Conservation (phyloP, 2,797 vertebrate species). For the Macropodus opercularis region DNA sequence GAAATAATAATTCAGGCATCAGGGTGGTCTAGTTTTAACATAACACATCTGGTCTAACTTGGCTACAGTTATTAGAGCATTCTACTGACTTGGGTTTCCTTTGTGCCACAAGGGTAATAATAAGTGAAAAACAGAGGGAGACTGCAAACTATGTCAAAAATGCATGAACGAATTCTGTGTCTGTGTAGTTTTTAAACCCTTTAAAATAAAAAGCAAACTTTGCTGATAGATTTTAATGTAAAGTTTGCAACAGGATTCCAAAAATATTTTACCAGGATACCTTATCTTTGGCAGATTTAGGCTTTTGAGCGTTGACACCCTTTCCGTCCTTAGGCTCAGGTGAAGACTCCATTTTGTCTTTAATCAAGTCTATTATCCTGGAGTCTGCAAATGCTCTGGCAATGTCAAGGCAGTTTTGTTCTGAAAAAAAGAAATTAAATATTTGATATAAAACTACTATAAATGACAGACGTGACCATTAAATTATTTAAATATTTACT, state of each 20-base stretch:
- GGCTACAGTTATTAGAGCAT: too few relatives aligned
- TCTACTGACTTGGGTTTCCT: too few relatives aligned
- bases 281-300: slow-evolving; percentile 76
- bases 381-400: slow-evolving; percentile 84
- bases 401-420: slow-evolving; percentile 84
- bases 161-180: too few relatives aligned
- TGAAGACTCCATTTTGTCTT: slow-evolving; percentile 81
- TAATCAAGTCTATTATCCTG: slow-evolving; percentile 83
- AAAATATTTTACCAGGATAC: slow-evolving; percentile 62
- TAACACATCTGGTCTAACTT: slow-evolving; percentile 57
- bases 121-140: too few relatives aligned
- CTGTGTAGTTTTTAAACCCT: too few relatives aligned
- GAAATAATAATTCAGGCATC: slow-evolving; percentile 16
- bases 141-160: too few relatives aligned
- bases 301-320: slow-evolving; percentile 54
- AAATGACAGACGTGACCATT: too few relatives aligned
- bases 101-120: too few relatives aligned
- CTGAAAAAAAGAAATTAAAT: slow-evolving; percentile 68
- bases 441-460: slow-evolving; percentile 6
- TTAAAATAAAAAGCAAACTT: neutral
- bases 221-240: slow-evolving; percentile 17
- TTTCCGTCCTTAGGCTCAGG: slow-evolving; percentile 76
- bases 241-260: neutral
- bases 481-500: too few relatives aligned
- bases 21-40: slow-evolving; percentile 41